phyloP scores from a whole-genome alignment of 1,140 invertebrate genomes.

The Drosophila mojavensis region DNA sequence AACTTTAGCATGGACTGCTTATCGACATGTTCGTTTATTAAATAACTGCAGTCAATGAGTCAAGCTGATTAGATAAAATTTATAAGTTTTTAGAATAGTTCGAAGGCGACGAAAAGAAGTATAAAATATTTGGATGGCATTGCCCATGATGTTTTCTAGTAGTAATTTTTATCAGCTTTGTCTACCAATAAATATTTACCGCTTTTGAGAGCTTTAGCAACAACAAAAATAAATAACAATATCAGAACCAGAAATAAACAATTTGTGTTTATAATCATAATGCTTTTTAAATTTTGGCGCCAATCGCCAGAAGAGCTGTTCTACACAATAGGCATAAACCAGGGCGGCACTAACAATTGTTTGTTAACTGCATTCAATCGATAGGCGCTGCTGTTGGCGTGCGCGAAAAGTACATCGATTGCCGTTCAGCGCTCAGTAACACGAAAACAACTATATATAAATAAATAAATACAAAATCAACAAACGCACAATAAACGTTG shows the following conservation, averaged over 20 bases:
- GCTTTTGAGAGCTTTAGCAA: not conserved
- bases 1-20: conserved; percentile 20
- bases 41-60: conserved; percentile 27
- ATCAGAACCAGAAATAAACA: not conserved
- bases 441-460: conserved; percentile 45
- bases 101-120: conserved; percentile 4
- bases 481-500: conserved; percentile 42
- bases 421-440: conserved; percentile 3
- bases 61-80: conserved; percentile 34
- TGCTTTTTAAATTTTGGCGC: not conserved
- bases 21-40: not conserved
- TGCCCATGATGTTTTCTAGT: not conserved
- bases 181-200: conserved; percentile 30
- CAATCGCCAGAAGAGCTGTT: conserved; percentile 5
- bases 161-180: conserved; percentile 8
- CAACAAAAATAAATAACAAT: not conserved
- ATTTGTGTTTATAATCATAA: not conserved
- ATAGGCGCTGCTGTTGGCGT: not conserved
- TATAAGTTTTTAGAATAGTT: not conserved
- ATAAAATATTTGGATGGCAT: not conserved
- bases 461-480: conserved; percentile 15
- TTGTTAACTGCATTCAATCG: not conserved
- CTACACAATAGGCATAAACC: conserved; percentile 8
- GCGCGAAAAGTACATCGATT: conserved; percentile 5
- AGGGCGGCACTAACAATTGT: conserved; percentile 7